Conservation (phyloP, 2,888 invertebrate species). For the Xanthia togata region DNA sequence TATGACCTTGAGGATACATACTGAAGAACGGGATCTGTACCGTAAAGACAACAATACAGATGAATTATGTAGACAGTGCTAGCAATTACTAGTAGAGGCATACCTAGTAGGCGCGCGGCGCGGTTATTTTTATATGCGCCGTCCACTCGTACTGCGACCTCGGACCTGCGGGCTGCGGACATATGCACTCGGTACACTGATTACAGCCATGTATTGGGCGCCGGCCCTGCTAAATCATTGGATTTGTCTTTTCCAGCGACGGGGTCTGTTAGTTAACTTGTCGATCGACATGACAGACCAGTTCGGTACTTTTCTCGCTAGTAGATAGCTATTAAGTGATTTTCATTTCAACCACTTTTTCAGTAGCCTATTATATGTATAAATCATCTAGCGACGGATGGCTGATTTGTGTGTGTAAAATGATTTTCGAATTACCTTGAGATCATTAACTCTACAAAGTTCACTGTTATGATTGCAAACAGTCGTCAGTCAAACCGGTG, state of each 20-base stretch:
- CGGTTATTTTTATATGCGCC: slow-evolving; percentile 46
- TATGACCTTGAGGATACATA: background rate
- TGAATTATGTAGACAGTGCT: slow-evolving; percentile 11
- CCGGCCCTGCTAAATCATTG: background rate
- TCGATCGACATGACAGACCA: background rate
- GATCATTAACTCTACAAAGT: slow-evolving; percentile 22
- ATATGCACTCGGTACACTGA: slow-evolving; percentile 8
- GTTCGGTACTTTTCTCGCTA: background rate
- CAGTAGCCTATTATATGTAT: background rate
- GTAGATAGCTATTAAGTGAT: background rate
- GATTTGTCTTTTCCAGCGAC: background rate
- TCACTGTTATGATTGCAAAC: slow-evolving; percentile 24
- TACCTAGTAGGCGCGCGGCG: slow-evolving; percentile 23
- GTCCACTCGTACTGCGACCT: slow-evolving; percentile 44
- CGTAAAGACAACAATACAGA: slow-evolving; percentile 14
- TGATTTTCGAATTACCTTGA: slow-evolving; percentile 6
- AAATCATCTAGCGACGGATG: background rate
- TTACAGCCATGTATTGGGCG: background rate
- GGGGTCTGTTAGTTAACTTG: background rate
- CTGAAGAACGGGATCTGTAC: background rate
- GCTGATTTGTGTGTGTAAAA: slow-evolving; percentile 1
- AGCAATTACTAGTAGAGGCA: slow-evolving; percentile 31
- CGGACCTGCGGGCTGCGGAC: slow-evolving; percentile 29
- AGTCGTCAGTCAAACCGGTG: slow-evolving; percentile 6
- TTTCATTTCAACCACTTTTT: background rate